These are phyloP conservation scores for Rhamnusium bicolor DNA, from an alignment of 2,888 invertebrate genomes.

Conservation along the genomic window DNA sequence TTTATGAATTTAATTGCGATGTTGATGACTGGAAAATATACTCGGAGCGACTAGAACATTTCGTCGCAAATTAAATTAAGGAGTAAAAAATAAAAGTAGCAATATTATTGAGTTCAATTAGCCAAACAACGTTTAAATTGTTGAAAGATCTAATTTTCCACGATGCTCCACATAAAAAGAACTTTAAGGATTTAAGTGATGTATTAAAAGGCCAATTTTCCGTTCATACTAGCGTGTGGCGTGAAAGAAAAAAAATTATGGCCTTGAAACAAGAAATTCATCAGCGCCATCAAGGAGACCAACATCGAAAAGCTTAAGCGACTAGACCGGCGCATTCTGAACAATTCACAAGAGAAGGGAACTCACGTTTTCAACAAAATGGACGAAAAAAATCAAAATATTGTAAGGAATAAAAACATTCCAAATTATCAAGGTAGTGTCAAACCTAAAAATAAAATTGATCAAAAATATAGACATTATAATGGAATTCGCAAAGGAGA, in stretches of 20 bases:
- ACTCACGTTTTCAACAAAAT: background rate
- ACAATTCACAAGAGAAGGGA: too few relatives aligned
- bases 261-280: background rate
- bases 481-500: background rate
- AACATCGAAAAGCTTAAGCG: too few relatives aligned
- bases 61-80: background rate
- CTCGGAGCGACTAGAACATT: background rate
- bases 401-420: background rate
- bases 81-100: background rate
- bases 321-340: too few relatives aligned
- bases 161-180: background rate
- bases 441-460: background rate
- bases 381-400: background rate
- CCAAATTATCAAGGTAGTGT: background rate
- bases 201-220: background rate
- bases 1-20: background rate
- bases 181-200: background rate
- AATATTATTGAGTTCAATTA: background rate
- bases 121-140: background rate
- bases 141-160: background rate
- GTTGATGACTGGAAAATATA: too few relatives aligned
- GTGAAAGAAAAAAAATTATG: background rate
- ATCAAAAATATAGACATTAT: background rate
- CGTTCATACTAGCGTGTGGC: background rate
- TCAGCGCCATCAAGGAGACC: background rate